Evolutionary conservation across 2,888 invertebrate genomes (phyloP).

Genomic region (Thymelicus acteon): DNA sequence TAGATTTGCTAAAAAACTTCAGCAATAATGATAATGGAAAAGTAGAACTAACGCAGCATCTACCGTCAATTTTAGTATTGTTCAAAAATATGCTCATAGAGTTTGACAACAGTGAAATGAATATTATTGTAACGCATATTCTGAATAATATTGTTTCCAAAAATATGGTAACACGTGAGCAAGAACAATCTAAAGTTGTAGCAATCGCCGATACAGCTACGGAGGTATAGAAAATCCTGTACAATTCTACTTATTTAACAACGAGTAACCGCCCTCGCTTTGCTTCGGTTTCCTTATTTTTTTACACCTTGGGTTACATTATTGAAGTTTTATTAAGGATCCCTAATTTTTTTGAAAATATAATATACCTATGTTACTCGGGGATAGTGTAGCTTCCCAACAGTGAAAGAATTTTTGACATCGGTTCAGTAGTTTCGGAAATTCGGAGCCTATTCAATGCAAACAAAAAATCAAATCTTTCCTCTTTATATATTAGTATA

Average conservation of each 20-base stretch:
- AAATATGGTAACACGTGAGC: conserved; percentile 47
- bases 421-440: too few species aligned
- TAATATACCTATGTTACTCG: too few species aligned
- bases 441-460: too few species aligned
- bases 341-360: too few species aligned
- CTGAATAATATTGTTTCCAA: conserved; percentile 64
- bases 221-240: conserved; percentile 55
- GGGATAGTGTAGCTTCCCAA: too few species aligned
- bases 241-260: neutral
- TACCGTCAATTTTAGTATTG: conserved; percentile 58
- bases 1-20: conserved; percentile 62
- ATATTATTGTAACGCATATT: conserved; percentile 65
- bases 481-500: too few species aligned
- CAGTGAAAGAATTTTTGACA: too few species aligned
- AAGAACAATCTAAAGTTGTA: conserved; percentile 45
- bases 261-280: too few species aligned
- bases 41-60: conserved; percentile 53
- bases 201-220: conserved; percentile 57
- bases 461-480: too few species aligned
- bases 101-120: conserved; percentile 70
- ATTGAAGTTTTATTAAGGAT: too few species aligned
- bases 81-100: conserved; percentile 65
- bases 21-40: conserved; percentile 56
- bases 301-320: too few species aligned
- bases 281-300: too few species aligned